These are phyloP conservation scores for Troilus luridus DNA, from an alignment of 2,888 invertebrate genomes.

Conservation along the genomic window DNA sequence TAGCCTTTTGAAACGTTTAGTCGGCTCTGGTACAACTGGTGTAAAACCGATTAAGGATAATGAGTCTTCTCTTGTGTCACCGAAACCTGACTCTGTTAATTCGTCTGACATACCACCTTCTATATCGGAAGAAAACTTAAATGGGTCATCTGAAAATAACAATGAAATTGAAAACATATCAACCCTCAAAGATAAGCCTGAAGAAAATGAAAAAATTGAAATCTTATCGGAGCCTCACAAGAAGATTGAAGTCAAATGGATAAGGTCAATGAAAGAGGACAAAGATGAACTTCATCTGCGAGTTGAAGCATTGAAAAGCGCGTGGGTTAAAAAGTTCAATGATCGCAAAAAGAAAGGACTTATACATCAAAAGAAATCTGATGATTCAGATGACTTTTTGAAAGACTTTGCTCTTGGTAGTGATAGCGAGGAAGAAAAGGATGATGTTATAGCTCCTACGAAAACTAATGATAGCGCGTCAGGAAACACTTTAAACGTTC, in stretches of 20 bases:
- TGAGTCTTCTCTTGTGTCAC: background rate
- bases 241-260: conserved; percentile 52
- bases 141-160: background rate
- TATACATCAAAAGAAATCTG: conserved; percentile 54
- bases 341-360: conserved; percentile 54
- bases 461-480: background rate
- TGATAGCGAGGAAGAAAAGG: conserved; percentile 20
- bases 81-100: background rate
- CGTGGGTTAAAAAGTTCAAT: conserved; percentile 61
- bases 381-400: conserved; percentile 58
- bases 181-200: background rate
- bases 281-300: conserved; percentile 60
- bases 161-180: background rate
- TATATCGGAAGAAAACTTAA: background rate
- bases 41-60: conserved; percentile 53
- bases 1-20: conserved; percentile 62
- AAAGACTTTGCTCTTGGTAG: conserved; percentile 57
- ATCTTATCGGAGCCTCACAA: background rate
- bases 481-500: background rate
- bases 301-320: conserved; percentile 62
- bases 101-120: background rate
- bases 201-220: background rate
- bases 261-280: conserved; percentile 60
- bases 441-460: background rate
- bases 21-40: conserved; percentile 60